These are phyloP conservation scores for Buathra laborator DNA, from an alignment of 2,888 invertebrate genomes.

Conservation along the genomic window DNA sequence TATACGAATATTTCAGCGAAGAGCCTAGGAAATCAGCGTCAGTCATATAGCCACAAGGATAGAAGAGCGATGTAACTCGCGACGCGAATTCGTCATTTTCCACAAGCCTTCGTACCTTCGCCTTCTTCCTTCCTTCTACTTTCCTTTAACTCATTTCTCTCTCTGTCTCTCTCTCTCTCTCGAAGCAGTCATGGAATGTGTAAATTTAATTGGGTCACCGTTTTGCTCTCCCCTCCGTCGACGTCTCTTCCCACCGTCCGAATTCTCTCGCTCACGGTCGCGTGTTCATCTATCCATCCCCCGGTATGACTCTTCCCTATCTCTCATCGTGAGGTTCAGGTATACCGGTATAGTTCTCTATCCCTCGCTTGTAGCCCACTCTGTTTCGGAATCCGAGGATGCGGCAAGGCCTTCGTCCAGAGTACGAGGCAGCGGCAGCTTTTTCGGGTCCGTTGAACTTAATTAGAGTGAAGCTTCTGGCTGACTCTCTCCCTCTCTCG, in stretches of 20 bases:
- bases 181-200: constrained; percentile 62
- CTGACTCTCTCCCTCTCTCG: constrained; percentile 33
- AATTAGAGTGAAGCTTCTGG: constrained; percentile 69
- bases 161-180: constrained; percentile 25
- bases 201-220: constrained; percentile 80
- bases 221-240: constrained; percentile 37
- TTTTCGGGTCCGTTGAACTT: constrained; percentile 78
- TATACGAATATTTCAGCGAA: constrained; percentile 36
- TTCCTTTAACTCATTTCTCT: constrained; percentile 5
- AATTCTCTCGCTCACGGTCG: constrained; percentile 40
- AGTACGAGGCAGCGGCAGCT: constrained; percentile 56
- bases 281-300: constrained; percentile 27
- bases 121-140: not conserved
- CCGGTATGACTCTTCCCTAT: constrained; percentile 38
- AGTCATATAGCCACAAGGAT: constrained; percentile 3
- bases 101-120: not conserved
- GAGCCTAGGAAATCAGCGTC: not conserved
- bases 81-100: constrained; percentile 45
- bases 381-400: constrained; percentile 30
- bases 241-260: constrained; percentile 10
- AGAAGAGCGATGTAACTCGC: constrained; percentile 56
- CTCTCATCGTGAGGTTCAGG: constrained; percentile 10
- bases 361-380: constrained; percentile 30
- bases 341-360: constrained; percentile 14
- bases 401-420: constrained; percentile 15